Evolutionary conservation across 1,140 invertebrate species (phyloP).

Genomic region (Bilobella aurantiaca): DNA sequence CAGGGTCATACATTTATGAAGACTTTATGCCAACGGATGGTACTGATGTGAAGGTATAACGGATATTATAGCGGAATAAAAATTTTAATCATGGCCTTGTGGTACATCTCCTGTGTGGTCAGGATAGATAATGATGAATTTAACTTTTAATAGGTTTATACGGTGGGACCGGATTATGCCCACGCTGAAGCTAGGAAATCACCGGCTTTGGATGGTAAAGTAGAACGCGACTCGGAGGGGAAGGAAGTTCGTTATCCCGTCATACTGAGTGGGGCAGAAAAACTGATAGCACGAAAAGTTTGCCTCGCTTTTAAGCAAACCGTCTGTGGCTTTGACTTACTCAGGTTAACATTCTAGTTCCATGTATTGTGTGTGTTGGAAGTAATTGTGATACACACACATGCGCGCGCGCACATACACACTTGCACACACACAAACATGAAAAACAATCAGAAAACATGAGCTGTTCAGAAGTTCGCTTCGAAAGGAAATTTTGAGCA

Average conservation of each 20-base stretch:
- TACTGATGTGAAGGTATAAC: slow-evolving; percentile 75
- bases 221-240: slow-evolving; percentile 94
- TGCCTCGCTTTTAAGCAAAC: slow-evolving; percentile 98
- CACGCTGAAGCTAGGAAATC: slow-evolving; percentile 98
- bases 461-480: no score
- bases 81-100: no score
- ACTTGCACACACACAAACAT: no score
- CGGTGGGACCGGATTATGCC: slow-evolving; percentile 94
- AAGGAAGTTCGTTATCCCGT: slow-evolving; percentile 97
- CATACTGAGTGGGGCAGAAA: slow-evolving; percentile 93
- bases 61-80: no score
- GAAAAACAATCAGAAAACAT: no score
- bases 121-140: no score
- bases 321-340: slow-evolving; percentile 97
- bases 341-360: slow-evolving; percentile 50
- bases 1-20: slow-evolving; percentile 99
- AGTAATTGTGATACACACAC: no score
- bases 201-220: slow-evolving; percentile 94
- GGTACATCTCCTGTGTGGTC: no score
- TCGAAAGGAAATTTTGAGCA: no score
- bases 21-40: slow-evolving; percentile 99
- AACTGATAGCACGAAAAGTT: slow-evolving; percentile 95
- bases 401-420: no score
- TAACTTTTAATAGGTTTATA: slow-evolving; percentile 55
- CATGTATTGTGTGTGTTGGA: slow-evolving; percentile 30